Evolutionary conservation across 2,113 vertebrate species (phyloP), one percentile per base, ranked within the genome.

Genomic region (Phycodurus eques): DNA sequence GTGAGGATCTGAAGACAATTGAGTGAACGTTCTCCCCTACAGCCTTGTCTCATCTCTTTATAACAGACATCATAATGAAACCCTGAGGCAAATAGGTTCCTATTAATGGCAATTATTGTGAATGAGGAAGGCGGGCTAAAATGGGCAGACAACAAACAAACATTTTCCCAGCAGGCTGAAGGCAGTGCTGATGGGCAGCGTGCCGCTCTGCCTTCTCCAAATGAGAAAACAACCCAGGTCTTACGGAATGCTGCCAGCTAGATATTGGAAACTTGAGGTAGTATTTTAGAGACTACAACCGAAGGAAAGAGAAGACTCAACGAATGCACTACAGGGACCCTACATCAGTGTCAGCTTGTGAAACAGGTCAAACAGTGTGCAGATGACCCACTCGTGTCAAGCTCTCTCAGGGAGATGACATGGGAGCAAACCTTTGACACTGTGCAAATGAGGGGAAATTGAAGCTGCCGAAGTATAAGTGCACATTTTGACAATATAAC

Each of bases 21-120:
- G 0, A 68, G 79, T 84, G 71, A 0, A 79, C 76, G 53, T 54
- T 68, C 68, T 70, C 73, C 73, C 35, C 56, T 56, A 70, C 73
- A 72, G 49, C 81, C 77, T 83, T 68, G 59, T 67, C 67, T 8
- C 49, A 22, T 75, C 42, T 61, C 5, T 47, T 81, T 75, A 81
- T 64, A 76, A 64, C n/a, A 1, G 2, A 77, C 2, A 77, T 72
- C 73, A 42, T 57, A 85, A 87, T 75, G 78, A 79, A 84, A 76
- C 75, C 71, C 72, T 46, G 70, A 70, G 67, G 77, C 78, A 81
- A 84, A 73, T 11, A 46, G 71, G 44, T 59, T 49, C 65, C 75
- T 67, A 59, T 80, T 73, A 79, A 78, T 77, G 76, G 70, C 43
- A 63, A 66, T 72, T 68, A 60, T 20, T 4, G 46, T 46, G 68